Evolutionary conservation across 1,140 invertebrate genomes (phyloP), one percentile per base, ranked within the genome.

Genomic region (Adelges cooleyi): DNA sequence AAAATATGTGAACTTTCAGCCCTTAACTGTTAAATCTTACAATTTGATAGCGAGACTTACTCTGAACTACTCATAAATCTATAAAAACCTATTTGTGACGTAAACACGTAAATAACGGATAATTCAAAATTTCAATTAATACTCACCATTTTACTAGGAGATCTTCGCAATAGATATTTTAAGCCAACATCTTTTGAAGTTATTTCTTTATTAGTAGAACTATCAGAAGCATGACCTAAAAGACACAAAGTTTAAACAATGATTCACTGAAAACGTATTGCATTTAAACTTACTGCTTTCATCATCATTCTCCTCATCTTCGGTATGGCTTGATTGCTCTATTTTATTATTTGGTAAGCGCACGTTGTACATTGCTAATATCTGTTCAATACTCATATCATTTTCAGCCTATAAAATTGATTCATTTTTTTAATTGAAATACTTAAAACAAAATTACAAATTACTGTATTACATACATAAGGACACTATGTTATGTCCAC

Each of bases 371-470:
- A 88, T 90, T 17, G 81, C 80, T 68, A 82, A 76, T 33, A 92
- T 73, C 71, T 90, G 85, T 72, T 92, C 89, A 51, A 91, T 82
- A 23, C 84, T 81, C 78, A 91, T 82, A 75, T 90, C 85, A 74
- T 86, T 87, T 77, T 85, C 82, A 67, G 82, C 83, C 76, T 80
- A 70, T 29, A 72, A 70, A n/a, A n/a, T n/a, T n/a, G n/a, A n/a
- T n/a, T n/a, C n/a, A n/a, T n/a, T 48, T n/a, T 48, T 8, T 5
- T 48, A 48, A 48, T 17, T 48, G n/a, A 22, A 6, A 48, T 48
- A 48, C n/a, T 17, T 48, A 4, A n/a, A 48, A 48, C n/a, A 48
- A 48, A 48, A 48, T 48, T 4, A 48, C 5, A 48, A 48, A 48
- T 48, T 48, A 48, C 5, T 10, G n/a, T 10, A n/a, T 10, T 9